Percentiles rank a stretch among this genome's conserved stretches.
phyloP scores from a whole-genome alignment of 2,113 vertebrate genomes.

The Sander lucioperca region DNA sequence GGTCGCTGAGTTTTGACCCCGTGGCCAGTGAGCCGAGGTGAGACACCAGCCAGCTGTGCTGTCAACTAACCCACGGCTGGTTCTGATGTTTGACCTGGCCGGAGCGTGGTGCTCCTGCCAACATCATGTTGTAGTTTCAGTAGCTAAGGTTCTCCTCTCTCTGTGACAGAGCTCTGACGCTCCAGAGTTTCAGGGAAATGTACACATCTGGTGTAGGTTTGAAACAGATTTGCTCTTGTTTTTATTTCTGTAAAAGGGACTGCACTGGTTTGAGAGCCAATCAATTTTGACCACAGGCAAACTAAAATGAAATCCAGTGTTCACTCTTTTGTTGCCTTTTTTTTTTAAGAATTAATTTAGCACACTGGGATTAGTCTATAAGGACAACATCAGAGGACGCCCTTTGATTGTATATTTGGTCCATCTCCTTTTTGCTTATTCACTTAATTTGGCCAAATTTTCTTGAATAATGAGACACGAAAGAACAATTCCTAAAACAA shows the following conservation, averaged over 20 bases:
- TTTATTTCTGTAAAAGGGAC: slow-evolving; percentile 18
- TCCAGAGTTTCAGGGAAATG: slow-evolving; percentile 12
- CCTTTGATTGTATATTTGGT: neutral
- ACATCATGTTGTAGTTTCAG: slow-evolving; percentile 42
- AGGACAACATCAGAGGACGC: neutral
- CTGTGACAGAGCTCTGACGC: slow-evolving; percentile 9
- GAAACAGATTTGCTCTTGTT: neutral
- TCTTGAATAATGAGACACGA: slow-evolving; percentile 3
- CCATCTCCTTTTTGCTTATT: neutral
- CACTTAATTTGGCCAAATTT: slow-evolving; percentile 3
- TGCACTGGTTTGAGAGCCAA: neutral
- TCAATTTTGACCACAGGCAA: neutral
- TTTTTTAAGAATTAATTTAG: neutral
- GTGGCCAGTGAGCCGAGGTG: slow-evolving; percentile 85
- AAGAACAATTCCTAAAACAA: slow-evolving; percentile 4
- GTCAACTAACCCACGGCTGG: slow-evolving; percentile 81
- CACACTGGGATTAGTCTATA: neutral
- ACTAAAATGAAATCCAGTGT: neutral
- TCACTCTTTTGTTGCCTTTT: neutral
- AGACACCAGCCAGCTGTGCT: slow-evolving; percentile 89
- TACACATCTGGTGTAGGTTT: neutral
- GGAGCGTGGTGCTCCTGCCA: slow-evolving; percentile 8
- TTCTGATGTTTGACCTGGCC: slow-evolving; percentile 50
- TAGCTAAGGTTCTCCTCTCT: slow-evolving; percentile 12
- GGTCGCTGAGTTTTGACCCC: slow-evolving; percentile 88